Conservation (phyloP, 2,797 vertebrate species). For the Myotis myotis region DNA sequence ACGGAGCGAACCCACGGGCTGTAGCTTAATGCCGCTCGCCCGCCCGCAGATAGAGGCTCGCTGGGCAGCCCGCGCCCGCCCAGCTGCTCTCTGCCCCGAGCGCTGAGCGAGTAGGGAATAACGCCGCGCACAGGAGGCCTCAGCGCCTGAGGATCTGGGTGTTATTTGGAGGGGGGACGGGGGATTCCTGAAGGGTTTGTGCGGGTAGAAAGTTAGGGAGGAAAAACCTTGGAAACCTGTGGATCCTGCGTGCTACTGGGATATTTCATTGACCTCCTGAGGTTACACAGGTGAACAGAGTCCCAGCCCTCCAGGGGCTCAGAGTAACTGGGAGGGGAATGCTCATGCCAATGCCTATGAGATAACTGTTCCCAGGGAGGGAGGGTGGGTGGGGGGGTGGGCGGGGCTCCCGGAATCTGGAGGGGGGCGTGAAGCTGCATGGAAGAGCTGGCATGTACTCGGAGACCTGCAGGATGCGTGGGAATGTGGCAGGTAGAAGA, state of each 20-base stretch:
- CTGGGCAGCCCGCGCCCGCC: accelerated
- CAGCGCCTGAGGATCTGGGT: background rate
- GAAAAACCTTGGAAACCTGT: background rate
- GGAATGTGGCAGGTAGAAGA: background rate
- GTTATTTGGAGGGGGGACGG: background rate
- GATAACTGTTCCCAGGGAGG: background rate
- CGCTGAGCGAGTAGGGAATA: background rate
- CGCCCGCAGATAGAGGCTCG: no score
- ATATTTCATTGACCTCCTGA: background rate
- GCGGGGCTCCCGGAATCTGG: background rate
- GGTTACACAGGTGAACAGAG: conserved; percentile 7
- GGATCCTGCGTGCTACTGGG: background rate
- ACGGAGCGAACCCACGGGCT: background rate
- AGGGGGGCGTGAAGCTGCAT: background rate
- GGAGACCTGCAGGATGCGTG: background rate
- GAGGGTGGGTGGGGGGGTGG: background rate
- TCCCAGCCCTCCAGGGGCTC: background rate
- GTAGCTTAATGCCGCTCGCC: no score
- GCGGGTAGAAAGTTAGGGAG: background rate
- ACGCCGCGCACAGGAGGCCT: background rate
- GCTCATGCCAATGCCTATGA: background rate
- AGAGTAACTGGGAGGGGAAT: background rate
- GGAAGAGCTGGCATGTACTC: background rate
- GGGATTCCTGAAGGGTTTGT: background rate
- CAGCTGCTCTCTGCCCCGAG: background rate